These are phyloP conservation scores for Regulus satrapa DNA, from an alignment of 2,113 vertebrate species.

Conservation along the genomic window DNA sequence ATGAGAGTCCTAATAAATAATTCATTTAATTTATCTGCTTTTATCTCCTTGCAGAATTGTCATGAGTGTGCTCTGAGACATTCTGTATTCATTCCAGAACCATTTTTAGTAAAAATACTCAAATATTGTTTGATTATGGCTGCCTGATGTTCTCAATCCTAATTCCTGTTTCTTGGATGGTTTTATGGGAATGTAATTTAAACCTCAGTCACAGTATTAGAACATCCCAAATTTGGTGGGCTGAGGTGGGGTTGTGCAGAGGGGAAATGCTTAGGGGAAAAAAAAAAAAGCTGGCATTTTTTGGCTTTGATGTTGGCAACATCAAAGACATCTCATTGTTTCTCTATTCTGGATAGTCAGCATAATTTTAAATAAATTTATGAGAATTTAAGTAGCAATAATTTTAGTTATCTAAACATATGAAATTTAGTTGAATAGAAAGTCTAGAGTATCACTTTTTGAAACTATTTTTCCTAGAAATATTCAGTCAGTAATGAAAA, in stretches of 20 bases:
- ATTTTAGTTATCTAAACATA: neutral
- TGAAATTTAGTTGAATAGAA: neutral
- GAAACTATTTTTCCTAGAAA: neutral
- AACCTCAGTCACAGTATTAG: neutral
- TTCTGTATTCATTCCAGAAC: neutral
- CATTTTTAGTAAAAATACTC: neutral
- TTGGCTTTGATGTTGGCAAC: neutral
- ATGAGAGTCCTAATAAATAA: slow-evolving; percentile 32
- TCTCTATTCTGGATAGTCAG: neutral
- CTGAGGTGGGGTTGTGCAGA: neutral
- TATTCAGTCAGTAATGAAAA: neutral
- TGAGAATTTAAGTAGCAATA: neutral
- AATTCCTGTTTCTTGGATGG: neutral
- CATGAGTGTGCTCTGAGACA: neutral
- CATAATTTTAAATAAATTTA: neutral
- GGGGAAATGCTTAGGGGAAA: neutral
- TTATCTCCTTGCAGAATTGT: slow-evolving; percentile 26
- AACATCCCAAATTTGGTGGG: neutral
- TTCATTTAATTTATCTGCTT: slow-evolving; percentile 36
- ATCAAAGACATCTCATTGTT: neutral
- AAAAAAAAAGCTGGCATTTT: too few relatives aligned
- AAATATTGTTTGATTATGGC: neutral
- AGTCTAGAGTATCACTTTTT: neutral
- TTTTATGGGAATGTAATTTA: neutral
- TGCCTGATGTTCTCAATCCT: neutral